Conservation (phyloP, 2,113 vertebrate species). For the Lates calcarifer region DNA sequence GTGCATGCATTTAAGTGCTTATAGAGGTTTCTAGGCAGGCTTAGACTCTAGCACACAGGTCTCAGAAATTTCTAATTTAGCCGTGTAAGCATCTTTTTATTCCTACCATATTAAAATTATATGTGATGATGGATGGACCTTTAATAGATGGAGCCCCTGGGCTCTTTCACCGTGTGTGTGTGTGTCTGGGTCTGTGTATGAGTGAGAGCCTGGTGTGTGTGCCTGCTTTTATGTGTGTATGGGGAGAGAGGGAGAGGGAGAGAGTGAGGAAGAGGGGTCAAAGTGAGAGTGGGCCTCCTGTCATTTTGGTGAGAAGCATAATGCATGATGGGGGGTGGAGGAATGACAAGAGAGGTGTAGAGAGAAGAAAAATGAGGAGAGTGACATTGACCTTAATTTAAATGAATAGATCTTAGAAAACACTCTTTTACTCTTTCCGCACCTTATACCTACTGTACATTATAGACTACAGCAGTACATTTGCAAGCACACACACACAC, state of each 20-base stretch:
- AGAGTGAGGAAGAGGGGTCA: conserved; percentile 39
- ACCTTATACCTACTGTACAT: conserved; percentile 12
- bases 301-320: conserved; percentile 39
- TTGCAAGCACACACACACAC: not conserved
- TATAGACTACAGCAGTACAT: conserved; percentile 1
- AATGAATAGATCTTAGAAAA: conserved; percentile 35
- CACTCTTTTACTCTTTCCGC: conserved; percentile 5
- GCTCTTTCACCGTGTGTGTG: conserved; percentile 41
- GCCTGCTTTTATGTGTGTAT: conserved; percentile 9
- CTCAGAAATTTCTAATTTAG: conserved; percentile 62
- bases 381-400: conserved; percentile 27
- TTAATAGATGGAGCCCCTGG: conserved; percentile 71
- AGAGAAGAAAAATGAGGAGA: not conserved
- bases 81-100: conserved; percentile 75
- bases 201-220: not conserved
- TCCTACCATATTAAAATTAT: conserved; percentile 75
- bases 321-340: conserved; percentile 30
- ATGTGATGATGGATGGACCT: conserved; percentile 76
- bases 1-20: conserved; percentile 55
- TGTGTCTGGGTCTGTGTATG: conserved; percentile 11
- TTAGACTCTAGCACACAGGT: conserved; percentile 41
- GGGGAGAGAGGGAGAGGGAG: not conserved
- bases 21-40: conserved; percentile 46
- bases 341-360: not conserved
- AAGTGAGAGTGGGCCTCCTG: conserved; percentile 48